Conservation (phyloP, 1,140 invertebrate species). For the Neotoxoptera formosana region DNA sequence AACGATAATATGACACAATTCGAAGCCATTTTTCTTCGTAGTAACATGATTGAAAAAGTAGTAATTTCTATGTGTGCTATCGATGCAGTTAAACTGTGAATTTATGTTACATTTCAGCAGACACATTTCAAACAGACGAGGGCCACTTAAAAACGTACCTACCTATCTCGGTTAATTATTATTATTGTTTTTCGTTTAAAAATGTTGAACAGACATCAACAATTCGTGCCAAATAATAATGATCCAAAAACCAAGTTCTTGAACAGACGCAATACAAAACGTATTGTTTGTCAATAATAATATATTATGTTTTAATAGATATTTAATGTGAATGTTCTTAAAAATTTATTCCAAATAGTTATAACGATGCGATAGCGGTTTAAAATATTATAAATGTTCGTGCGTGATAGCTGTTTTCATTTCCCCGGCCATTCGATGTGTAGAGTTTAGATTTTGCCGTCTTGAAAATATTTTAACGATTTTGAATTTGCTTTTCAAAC, state of each 20-base stretch:
- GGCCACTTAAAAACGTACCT: neutral
- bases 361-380: neutral
- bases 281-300: neutral
- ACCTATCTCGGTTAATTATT: neutral
- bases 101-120: neutral
- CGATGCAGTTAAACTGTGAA: neutral
- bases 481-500: neutral
- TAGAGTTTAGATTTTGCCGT: neutral
- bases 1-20: neutral
- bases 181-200: neutral
- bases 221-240: neutral
- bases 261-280: neutral
- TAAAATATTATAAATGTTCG: neutral
- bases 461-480: neutral
- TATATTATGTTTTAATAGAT: too few species aligned
- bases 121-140: neutral
- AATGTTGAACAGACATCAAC: neutral
- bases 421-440: neutral
- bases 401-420: neutral
- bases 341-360: neutral
- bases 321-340: neutral
- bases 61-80: neutral
- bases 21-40: neutral
- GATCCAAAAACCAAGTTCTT: neutral
- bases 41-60: neutral